phyloP scores from a whole-genome alignment of 2,797 vertebrate genomes.

The Paratrypauchen microcephalus region DNA sequence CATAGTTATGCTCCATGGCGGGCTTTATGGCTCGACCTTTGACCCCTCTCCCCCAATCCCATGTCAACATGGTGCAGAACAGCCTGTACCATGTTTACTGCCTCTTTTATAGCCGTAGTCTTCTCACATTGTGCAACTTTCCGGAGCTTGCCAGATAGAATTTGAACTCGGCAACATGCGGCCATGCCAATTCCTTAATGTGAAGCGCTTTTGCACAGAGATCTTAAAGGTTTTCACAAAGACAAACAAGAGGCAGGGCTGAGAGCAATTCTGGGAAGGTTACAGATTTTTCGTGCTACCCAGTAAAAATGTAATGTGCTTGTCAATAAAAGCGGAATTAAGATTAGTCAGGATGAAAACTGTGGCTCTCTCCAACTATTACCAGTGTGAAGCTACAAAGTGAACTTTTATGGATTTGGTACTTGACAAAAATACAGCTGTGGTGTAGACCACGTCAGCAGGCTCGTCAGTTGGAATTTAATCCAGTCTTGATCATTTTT shows the following conservation, averaged over 20 bases:
- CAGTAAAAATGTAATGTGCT: slow-evolving; percentile 16
- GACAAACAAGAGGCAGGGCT: slow-evolving; percentile 10
- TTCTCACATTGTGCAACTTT: slow-evolving; percentile 31
- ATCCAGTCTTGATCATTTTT: not conserved
- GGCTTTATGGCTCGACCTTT: slow-evolving; percentile 6
- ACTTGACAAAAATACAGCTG: not conserved
- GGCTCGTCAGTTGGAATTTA: not conserved
- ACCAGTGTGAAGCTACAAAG: slow-evolving; percentile 1
- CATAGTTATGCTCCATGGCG: not conserved
- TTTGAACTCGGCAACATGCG: slow-evolving; percentile 7
- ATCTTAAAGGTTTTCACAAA: slow-evolving; percentile 9
- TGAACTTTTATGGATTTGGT: slow-evolving; percentile 3
- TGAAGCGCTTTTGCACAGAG: slow-evolving; percentile 4
- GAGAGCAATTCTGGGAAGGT: slow-evolving; percentile 14
- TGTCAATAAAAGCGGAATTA: not conserved
- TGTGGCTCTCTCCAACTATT: not conserved
- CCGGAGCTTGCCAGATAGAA: slow-evolving; percentile 9
- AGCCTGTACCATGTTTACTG: slow-evolving; percentile 34
- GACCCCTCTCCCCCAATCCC: slow-evolving; percentile 3
- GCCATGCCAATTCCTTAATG: slow-evolving; percentile 4
- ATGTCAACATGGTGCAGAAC: slow-evolving; percentile 31
- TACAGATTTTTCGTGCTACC: slow-evolving; percentile 12
- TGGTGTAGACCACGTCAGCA: not conserved
- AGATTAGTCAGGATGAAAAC: slow-evolving; percentile 6
- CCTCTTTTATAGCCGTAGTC: slow-evolving; percentile 17